Percentiles rank a stretch among this genome's conserved stretches.
phyloP scores from a whole-genome alignment of 1,140 invertebrate species.

The Drosophila chauvacae region DNA sequence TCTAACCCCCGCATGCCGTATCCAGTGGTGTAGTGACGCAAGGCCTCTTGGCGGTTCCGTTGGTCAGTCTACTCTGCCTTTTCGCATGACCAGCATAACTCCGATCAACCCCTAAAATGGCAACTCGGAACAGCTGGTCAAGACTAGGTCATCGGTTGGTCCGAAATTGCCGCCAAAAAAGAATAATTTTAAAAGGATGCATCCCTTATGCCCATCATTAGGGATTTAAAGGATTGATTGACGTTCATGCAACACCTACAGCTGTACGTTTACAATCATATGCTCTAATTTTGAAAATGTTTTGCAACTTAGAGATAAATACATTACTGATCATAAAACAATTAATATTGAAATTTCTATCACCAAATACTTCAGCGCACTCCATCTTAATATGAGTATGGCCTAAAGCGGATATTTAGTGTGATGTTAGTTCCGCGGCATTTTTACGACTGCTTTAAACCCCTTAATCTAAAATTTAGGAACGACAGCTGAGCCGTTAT shows the following conservation, averaged over 20 bases:
- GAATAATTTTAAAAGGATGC: slow-evolving; percentile 40
- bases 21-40: slow-evolving; percentile 6
- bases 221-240: slow-evolving; percentile 36
- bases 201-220: slow-evolving; percentile 12
- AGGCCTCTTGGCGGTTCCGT: slow-evolving; percentile 22
- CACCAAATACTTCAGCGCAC: neutral
- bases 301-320: too few relatives aligned
- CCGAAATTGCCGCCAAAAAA: slow-evolving; percentile 69
- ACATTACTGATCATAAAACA: neutral
- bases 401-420: neutral
- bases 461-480: slow-evolving; percentile 17
- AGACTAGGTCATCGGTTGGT: slow-evolving; percentile 51
- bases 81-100: slow-evolving; percentile 71
- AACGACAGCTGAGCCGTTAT: slow-evolving; percentile 72
- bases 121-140: slow-evolving; percentile 58
- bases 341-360: neutral
- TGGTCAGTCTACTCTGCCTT: slow-evolving; percentile 58
- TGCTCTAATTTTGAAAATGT: neutral
- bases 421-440: neutral
- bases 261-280: slow-evolving; percentile 24
- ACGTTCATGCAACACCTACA: slow-evolving; percentile 32
- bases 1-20: slow-evolving; percentile 13
- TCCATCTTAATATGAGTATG: neutral
- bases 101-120: slow-evolving; percentile 66
- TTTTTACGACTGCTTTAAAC: neutral